Evolutionary conservation across 2,113 vertebrate species (phyloP), one percentile per base, ranked within the genome.

Genomic region (Aramus guarauna): DNA sequence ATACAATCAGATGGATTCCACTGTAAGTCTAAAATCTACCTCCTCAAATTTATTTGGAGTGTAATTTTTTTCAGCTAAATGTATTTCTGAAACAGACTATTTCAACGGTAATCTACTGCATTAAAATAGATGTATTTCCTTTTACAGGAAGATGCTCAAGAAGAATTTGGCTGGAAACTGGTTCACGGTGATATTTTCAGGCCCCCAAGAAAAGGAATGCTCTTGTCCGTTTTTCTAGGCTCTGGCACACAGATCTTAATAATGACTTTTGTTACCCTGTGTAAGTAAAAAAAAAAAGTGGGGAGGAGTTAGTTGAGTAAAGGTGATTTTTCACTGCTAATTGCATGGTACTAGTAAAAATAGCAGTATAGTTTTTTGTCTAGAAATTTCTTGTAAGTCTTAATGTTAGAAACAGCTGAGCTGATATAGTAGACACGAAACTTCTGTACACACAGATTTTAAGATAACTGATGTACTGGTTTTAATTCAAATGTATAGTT

Each of bases 241-340:
- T 99, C 99, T 71, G 99, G 99, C 90, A 98, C 99, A 9, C 99
- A 99, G 97, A 99, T 99, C 97, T 98, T 99, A 98, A 99, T 99
- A 97, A 99, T 99, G 99, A 99, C 99, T 85, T 99, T 99, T 97
- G 99, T 99, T 96, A 99, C 99, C 11, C 98, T 99, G 3, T 99
- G 99, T 99, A 98, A 99, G 99, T 97, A 86, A 87, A 52, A 21
- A 86, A 87, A 52, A 21, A 71, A 79, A 41, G 15, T 52, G 78
- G 41, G 39, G 41, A 85, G 72, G 19, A 52, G 19, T 81, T 62
- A 52, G 24, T 62, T 75, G 21, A 52, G 14, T 58, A 47, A 23
- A 60, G 5, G 1, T 37, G 21, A 32, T 45, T 58, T 89, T 93
- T 89, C 11, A n/a, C 47, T 81, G 17, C 37, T 88, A 30, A 62